Evolutionary conservation across 1,140 invertebrate genomes (phyloP).

Genomic region (Pseudomyrmex gracilis): DNA sequence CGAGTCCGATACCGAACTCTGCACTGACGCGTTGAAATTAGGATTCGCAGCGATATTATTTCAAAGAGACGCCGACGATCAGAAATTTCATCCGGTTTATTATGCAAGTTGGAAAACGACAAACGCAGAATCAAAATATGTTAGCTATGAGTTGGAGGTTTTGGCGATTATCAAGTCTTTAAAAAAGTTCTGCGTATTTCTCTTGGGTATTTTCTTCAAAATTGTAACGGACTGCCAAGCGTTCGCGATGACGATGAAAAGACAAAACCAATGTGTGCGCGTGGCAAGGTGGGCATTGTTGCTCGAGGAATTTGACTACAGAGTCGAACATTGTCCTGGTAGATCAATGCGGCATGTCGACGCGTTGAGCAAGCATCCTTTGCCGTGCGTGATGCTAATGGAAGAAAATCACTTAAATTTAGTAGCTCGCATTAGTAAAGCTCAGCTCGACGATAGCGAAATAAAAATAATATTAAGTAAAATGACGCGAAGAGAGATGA

Average conservation of each 20-base stretch:
- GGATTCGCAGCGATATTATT: neutral
- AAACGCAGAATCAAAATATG: neutral
- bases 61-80: neutral
- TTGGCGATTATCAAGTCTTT: constrained; percentile 1
- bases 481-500: neutral
- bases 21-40: neutral
- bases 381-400: neutral
- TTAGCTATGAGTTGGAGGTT: constrained; percentile 24
- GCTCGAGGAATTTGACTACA: constrained; percentile 10
- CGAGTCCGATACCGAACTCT: neutral
- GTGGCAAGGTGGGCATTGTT: constrained; percentile 17
- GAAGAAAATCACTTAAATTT: constrained; percentile 2
- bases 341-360: constrained; percentile 14
- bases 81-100: neutral
- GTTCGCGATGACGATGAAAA: constrained; percentile 26
- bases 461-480: neutral
- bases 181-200: constrained; percentile 23
- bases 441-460: neutral
- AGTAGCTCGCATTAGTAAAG: neutral
- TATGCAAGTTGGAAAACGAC: constrained; percentile 45
- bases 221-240: constrained; percentile 54
- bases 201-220: constrained; percentile 25
- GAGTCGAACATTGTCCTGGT: constrained; percentile 4
- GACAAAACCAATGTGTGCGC: neutral
- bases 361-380: neutral